A percentile compares a stretch with the other conserved stretches of the same genome.
These are phyloP conservation scores for Philopedon plagiatum DNA, from an alignment of 2,888 invertebrate genomes.

Conservation along the genomic window DNA sequence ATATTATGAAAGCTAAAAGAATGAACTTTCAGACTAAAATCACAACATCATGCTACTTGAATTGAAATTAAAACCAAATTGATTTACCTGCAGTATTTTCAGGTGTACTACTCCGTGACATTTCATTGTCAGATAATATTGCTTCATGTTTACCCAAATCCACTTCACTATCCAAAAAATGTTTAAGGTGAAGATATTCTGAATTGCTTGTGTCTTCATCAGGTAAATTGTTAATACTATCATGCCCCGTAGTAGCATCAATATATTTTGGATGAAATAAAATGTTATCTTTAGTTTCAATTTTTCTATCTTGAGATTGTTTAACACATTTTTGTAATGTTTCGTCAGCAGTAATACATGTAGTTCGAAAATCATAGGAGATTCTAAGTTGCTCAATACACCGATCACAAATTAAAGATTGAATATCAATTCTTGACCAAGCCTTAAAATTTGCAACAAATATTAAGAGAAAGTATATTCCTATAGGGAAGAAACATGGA, in stretches of 20 bases:
- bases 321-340: conserved; percentile 60
- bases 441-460: conserved; percentile 55
- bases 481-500: not conserved
- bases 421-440: conserved; percentile 64
- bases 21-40: too few relatives aligned
- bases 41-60: too few relatives aligned
- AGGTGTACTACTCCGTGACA: conserved; percentile 59
- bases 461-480: not conserved
- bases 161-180: conserved; percentile 65
- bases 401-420: conserved; percentile 63
- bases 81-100: conserved; percentile 52
- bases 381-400: conserved; percentile 64
- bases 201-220: conserved; percentile 62
- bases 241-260: conserved; percentile 49
- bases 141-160: conserved; percentile 59
- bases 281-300: conserved; percentile 11
- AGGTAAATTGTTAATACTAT: conserved; percentile 50
- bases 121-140: conserved; percentile 53
- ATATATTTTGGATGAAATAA: conserved; percentile 22
- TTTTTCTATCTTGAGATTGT: conserved; percentile 6
- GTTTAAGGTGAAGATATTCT: conserved; percentile 64
- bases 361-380: conserved; percentile 64
- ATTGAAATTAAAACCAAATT: not conserved
- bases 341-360: conserved; percentile 63
- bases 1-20: too few relatives aligned